Base-by-base conservation (phyloP, 2,888 invertebrate species). In the Leucania comma region DNA sequence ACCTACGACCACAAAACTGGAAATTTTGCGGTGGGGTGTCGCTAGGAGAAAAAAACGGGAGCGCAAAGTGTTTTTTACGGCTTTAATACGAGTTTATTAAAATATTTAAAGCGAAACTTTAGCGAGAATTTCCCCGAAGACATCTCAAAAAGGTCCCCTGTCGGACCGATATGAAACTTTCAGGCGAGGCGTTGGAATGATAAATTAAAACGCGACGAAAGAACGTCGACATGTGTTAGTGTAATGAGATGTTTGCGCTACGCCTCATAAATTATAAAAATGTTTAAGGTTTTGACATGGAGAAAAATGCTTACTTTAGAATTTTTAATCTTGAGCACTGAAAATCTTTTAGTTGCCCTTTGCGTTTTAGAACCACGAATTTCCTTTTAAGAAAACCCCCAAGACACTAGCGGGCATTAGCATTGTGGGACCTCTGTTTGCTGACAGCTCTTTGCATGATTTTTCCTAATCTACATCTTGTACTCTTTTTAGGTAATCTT, bases 21-120 rank as follows among this genome's bases (percentile, higher is more conserved):
- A 85, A 86, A 87, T 87, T 89, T 83, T 82, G 84, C 83, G 89
- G 89, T 89, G 87, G 90, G 93, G 93, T 90, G 92, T 88, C 89
- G 87, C 86, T 65, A 64, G 60, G 81, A 86, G 88, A 92, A 94
- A 94, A n/a, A 94, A 95, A 94, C 91, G 92, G 88, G 87, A 87
- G 89, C 87, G 89, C 92, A 94, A 95, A 96, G 93, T 95, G 95
- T 95, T 95, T 95, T 95, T 95, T 95, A 95, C 95, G 93, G 91
- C 93, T 93, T 91, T 94, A 94, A 95, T 95, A 94, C 93, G 91
- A 92, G 93, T 95, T 95, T 95, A 96, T 95, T 95, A 95, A 95
- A 95, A 95, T 96, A 95, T 96, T 95, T 95, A 95, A 95, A 92
- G 93, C 91, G 90, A 82, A 95, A 95, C 93, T 95, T 95, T 93